Percentiles rank a stretch among this genome's conserved stretches.
phyloP scores from a whole-genome alignment of 2,888 invertebrate species.

The Andrena minutula region DNA sequence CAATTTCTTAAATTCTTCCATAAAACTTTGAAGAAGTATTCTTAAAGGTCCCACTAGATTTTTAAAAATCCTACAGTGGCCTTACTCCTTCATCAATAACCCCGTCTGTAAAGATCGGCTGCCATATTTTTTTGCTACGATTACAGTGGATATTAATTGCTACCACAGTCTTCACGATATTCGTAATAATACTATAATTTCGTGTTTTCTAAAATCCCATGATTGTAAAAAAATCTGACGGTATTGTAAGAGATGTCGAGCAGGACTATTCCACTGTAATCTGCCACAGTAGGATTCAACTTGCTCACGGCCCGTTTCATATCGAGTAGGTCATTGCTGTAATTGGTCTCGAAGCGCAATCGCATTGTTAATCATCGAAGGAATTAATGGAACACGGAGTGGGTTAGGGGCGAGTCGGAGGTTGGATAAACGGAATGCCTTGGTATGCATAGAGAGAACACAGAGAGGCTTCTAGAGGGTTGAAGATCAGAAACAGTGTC shows the following conservation, averaged over 20 bases:
- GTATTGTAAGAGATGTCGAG: background rate
- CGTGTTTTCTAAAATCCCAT: no score
- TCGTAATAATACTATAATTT: no score
- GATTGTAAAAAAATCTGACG: no score
- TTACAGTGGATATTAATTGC: no score
- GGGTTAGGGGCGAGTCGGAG: constrained; percentile 32
- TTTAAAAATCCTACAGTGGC: no score
- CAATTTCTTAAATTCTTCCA: no score
- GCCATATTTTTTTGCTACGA: no score
- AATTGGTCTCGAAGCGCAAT: constrained; percentile 65
- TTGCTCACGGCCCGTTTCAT: constrained; percentile 29
- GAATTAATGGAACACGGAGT: constrained; percentile 61
- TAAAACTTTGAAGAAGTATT: no score
- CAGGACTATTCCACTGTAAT: constrained; percentile 27
- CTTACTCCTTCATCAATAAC: no score
- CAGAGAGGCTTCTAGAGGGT: background rate
- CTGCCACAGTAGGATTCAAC: constrained; percentile 21
- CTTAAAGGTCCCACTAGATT: no score
- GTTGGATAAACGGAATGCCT: constrained; percentile 45
- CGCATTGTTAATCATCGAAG: constrained; percentile 67
- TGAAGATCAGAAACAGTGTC: background rate
- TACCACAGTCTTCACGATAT: no score
- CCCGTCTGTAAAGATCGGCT: no score
- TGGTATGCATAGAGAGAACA: constrained; percentile 1
- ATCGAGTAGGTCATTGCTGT: constrained; percentile 52